These are phyloP conservation scores for Felis catus DNA, from an alignment of 2,113 vertebrate genomes.

Conservation along the genomic window DNA sequence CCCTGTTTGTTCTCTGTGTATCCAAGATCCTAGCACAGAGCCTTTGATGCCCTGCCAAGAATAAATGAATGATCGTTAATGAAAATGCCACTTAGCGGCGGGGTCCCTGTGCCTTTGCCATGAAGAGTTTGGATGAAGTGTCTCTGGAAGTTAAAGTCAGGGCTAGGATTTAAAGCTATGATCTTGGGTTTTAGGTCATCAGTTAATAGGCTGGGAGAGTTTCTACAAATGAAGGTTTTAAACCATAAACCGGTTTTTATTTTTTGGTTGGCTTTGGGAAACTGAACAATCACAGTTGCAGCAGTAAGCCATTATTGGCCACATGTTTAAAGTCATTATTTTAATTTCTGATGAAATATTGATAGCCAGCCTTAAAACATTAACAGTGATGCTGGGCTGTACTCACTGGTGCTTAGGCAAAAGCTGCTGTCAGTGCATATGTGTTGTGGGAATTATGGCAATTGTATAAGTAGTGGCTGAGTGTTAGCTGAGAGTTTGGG, in stretches of 20 bases:
- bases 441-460: background rate
- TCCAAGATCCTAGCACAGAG: background rate
- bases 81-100: background rate
- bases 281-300: background rate
- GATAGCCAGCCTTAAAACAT: background rate
- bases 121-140: background rate
- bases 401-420: background rate
- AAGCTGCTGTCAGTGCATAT: background rate
- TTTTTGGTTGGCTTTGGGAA: constrained; percentile 16
- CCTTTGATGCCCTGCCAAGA: background rate
- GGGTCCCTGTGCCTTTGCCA: background rate
- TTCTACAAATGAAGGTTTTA: background rate
- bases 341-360: constrained; percentile 40
- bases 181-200: background rate
- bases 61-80: background rate
- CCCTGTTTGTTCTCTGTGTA: background rate
- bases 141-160: background rate
- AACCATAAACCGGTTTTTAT: background rate
- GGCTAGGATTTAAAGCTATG: background rate
- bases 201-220: background rate
- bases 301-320: background rate
- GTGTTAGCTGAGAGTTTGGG: background rate
- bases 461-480: background rate
- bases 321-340: constrained; percentile 34
- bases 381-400: background rate